Base-by-base conservation (phyloP, 2,113 vertebrate species). In the Rhineura floridana region DNA sequence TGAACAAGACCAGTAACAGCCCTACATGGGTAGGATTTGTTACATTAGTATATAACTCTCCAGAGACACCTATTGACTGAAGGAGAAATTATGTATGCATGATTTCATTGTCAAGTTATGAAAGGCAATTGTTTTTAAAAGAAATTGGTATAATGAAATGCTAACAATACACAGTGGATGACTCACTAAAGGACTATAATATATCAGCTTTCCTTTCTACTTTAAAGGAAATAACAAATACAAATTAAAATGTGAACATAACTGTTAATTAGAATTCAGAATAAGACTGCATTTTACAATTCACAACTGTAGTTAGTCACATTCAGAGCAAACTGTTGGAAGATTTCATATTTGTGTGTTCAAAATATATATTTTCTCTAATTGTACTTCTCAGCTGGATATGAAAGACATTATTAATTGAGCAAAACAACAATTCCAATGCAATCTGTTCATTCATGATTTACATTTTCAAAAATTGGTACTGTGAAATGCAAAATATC, bases 401-500 rank as follows among this genome's bases (percentile, higher is more conserved):
- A 87, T 83, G 55, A 69, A 91, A 77, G 83, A 85, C 69, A 86
- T 93, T 91, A 93, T 92, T 96, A 91, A 95, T 90, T 88, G 93
- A 95, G 87, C 89, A 92, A 84, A 87, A 89, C 90, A 94, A 93
- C 86, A 88, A 93, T 94, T 92, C 87, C 87, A 90, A 70, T 85
- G 91, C 90, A 91, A 94, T 96, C 93, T 92, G 91, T 63, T 94
- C 5, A 89, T 93, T 95, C 85, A 6, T 81, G 70, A 86, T 94
- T 83, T 90, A 87, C 81, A 88, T 83, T 94, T 96, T 93, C 93
- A 93, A 91, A 94, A 93, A 90, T 89, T 83, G 78, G 50, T 92
- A 92, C 85, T 91, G 88, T 70, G 91, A 94, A 91, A 73, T 42
- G 86, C 91, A 92, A 91, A n/a, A 91, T 89, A 90, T 84, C 88